These are phyloP conservation scores for Amphiprion clarkii DNA, from an alignment of 2,797 vertebrate species.

Conservation along the genomic window DNA sequence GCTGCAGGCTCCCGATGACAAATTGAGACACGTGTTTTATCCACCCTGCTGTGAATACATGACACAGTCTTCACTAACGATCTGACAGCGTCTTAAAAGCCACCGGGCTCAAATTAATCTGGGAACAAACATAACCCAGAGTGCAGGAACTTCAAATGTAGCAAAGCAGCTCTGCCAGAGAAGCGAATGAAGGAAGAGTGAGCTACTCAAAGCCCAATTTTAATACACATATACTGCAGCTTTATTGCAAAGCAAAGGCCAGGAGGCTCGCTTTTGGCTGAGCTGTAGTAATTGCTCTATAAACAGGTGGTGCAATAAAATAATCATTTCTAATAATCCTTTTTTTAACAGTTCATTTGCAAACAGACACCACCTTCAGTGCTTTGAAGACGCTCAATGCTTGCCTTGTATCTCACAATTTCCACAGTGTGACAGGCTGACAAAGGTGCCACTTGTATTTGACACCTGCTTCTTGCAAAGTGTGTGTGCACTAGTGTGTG, in stretches of 20 bases:
- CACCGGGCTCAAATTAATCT: slow-evolving; percentile 67
- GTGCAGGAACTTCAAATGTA: slow-evolving; percentile 56
- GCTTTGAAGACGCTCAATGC: slow-evolving; percentile 38
- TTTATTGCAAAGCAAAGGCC: slow-evolving; percentile 15
- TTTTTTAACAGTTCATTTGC: slow-evolving; percentile 32
- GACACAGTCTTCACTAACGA: slow-evolving; percentile 68
- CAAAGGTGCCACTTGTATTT: slow-evolving; percentile 60
- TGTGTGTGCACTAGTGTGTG: neutral
- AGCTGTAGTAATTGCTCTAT: slow-evolving; percentile 29
- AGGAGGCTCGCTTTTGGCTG: slow-evolving; percentile 29
- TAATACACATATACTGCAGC: slow-evolving; percentile 15
- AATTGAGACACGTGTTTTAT: slow-evolving; percentile 72
- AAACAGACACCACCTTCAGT: slow-evolving; percentile 33
- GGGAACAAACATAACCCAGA: slow-evolving; percentile 69
- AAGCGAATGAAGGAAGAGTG: neutral
- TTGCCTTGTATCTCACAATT: slow-evolving; percentile 17
- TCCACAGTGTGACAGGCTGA: slow-evolving; percentile 45
- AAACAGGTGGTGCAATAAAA: slow-evolving; percentile 52
- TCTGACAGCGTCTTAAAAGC: slow-evolving; percentile 69
- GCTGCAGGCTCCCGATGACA: slow-evolving; percentile 69
- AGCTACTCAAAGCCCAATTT: slow-evolving; percentile 24
- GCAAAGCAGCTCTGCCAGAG: slow-evolving; percentile 26
- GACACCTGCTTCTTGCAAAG: slow-evolving; percentile 61
- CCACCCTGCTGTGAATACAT: slow-evolving; percentile 67
- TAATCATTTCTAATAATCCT: slow-evolving; percentile 47